Percentiles rank a stretch among this genome's conserved stretches.
Evolutionary conservation across 2,888 invertebrate genomes (phyloP).

Genomic region (Drosophila emarginata): DNA sequence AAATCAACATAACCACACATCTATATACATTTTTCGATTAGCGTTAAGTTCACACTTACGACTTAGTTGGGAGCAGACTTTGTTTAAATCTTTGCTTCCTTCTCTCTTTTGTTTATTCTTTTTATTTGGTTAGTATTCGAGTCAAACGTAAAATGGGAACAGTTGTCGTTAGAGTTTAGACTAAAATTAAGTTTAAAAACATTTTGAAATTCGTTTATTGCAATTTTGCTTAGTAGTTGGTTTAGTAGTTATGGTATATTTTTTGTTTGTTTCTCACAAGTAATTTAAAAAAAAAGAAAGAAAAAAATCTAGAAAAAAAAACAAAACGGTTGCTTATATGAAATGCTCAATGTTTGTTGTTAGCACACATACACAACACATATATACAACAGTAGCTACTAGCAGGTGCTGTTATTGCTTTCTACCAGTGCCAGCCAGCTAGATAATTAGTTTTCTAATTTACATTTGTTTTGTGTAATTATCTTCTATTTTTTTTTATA

Average conservation of each 20-base stretch:
- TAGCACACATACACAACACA: slow-evolving; percentile 30
- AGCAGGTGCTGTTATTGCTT: slow-evolving; percentile 36
- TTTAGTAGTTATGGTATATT: slow-evolving; percentile 57
- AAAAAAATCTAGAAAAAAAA: slow-evolving; percentile 16
- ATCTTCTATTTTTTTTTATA: slow-evolving; percentile 13
- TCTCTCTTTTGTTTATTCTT: slow-evolving; percentile 61
- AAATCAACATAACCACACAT: slow-evolving; percentile 37
- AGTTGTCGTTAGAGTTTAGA: slow-evolving; percentile 63
- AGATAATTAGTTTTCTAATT: slow-evolving; percentile 40
- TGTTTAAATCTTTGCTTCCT: slow-evolving; percentile 34
- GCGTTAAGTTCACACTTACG: slow-evolving; percentile 56
- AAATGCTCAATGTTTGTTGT: slow-evolving; percentile 69
- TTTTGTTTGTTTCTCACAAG: slow-evolving; percentile 45
- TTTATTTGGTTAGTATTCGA: slow-evolving; percentile 62
- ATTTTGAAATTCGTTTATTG: slow-evolving; percentile 63
- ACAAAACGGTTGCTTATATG: slow-evolving; percentile 45
- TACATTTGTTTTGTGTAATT: slow-evolving; percentile 34
- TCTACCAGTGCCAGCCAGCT: slow-evolving; percentile 65
- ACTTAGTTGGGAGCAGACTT: slow-evolving; percentile 39
- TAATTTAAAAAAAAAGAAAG: slow-evolving; percentile 27
- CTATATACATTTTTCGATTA: slow-evolving; percentile 43
- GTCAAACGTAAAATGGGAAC: slow-evolving; percentile 58
- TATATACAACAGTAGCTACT: slow-evolving; percentile 11
- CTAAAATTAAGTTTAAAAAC: slow-evolving; percentile 60
- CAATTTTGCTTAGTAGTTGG: slow-evolving; percentile 63